Evolutionary conservation across 2,888 invertebrate genomes (phyloP), one percentile per base, ranked within the genome.

Genomic region (Allophyes oxyacanthae): DNA sequence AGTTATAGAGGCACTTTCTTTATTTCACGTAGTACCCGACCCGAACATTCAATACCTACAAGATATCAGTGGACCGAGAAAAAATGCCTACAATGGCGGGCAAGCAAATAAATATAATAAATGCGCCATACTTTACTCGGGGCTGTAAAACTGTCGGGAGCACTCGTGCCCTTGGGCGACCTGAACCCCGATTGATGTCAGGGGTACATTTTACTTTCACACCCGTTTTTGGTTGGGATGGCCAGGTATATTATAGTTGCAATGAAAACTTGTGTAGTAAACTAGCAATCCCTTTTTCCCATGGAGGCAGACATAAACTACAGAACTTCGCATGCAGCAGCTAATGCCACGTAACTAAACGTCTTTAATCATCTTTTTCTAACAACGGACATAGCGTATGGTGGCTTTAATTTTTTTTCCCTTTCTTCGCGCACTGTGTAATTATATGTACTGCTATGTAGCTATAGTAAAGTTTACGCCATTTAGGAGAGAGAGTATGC

Each of bases 41-140:
- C 41, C 42, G 0, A 48, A 49, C 50, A 74, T 80, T 73, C 82
- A 83, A 83, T 83, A 28, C 25, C 3, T 25, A 90, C 86, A 88
- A 86, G 88, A 83, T 84, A 86, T 85, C 82, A 85, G 66, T 75
- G 73, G 73, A 83, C 75, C 87, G 84, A 53, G 82, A 84, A 87
- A 88, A 88, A 87, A 84, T 70, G 72, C 69, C 74, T 74, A 87
- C 87, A 89, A 87, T 86, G 78, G 86, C 20, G 32, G 43, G 45
- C 58, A 58, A 58, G 52, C 84, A 83, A 87, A 92, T 92, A 92
- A 92, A 92, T 87, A 92, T 91, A 92, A 92, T 90, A 91, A 92
- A 93, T 89, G 91, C 83, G 87, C 91, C 83, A 92, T 93, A 89
- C 88, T 91, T 93, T 92, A 92, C 79, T 79, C 83, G 80, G 83